Conservation (phyloP, 2,888 invertebrate genomes). For the Physocephala rufipes region DNA sequence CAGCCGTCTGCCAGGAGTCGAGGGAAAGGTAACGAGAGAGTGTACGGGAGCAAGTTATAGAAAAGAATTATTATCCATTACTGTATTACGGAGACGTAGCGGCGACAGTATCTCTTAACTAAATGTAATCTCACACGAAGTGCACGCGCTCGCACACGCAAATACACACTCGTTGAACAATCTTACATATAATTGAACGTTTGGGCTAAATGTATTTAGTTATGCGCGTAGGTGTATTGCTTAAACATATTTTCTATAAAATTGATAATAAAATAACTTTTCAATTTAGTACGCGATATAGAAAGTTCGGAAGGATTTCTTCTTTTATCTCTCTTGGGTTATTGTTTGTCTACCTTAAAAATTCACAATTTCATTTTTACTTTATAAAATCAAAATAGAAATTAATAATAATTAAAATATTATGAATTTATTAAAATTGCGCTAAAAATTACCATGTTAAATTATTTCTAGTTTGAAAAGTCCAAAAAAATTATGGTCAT, state of each 20-base stretch:
- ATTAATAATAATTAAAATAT: too few relatives aligned
- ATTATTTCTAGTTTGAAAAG: too few relatives aligned
- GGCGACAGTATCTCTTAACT: conserved; percentile 59
- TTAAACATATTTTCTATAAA: conserved; percentile 5
- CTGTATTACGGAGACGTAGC: conserved; percentile 62
- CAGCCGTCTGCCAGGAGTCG: neutral
- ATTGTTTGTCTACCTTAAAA: neutral
- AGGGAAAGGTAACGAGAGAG: neutral
- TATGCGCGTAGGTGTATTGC: conserved; percentile 20
- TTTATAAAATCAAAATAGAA: neutral
- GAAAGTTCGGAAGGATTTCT: neutral
- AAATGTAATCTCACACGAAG: conserved; percentile 39
- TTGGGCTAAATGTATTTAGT: too few relatives aligned
- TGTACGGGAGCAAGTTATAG: conserved; percentile 55
- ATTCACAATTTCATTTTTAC: neutral
- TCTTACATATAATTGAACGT: too few relatives aligned
- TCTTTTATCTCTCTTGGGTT: neutral
- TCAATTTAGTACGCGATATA: neutral
- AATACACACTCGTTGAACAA: conserved; percentile 30
- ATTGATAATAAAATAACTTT: conserved; percentile 31
- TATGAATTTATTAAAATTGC: too few relatives aligned
- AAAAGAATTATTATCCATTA: conserved; percentile 65
- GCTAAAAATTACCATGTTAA: too few relatives aligned
- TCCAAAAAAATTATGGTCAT: too few relatives aligned
- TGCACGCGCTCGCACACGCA: too few relatives aligned